Percentiles rank a stretch among this genome's conserved stretches.
Evolutionary conservation across 1,140 invertebrate species (phyloP).

Genomic region (Gonioctena quinquepunctata): DNA sequence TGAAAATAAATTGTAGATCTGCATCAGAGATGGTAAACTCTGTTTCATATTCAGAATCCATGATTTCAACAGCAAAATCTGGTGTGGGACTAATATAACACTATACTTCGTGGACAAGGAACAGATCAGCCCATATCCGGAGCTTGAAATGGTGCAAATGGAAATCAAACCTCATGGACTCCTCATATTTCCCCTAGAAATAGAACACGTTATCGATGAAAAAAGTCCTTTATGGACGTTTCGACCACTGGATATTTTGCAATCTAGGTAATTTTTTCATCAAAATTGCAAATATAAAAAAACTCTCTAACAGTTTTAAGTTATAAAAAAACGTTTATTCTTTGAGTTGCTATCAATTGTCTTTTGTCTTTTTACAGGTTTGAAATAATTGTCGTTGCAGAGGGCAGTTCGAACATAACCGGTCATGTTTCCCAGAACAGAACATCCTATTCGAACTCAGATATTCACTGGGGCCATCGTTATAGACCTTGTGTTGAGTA

Average conservation of each 20-base stretch:
- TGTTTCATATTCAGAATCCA: conserved; percentile 44
- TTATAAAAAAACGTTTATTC: background rate
- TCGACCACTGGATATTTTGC: conserved; percentile 55
- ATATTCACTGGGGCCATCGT: conserved; percentile 85
- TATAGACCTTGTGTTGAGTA: conserved; percentile 60
- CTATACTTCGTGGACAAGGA: conserved; percentile 43
- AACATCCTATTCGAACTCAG: conserved; percentile 79
- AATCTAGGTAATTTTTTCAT: conserved; percentile 24
- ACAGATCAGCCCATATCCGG: conserved; percentile 19
- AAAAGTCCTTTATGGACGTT: conserved; percentile 62
- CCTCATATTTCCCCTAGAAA: conserved; percentile 66
- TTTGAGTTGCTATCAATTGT: too few species aligned
- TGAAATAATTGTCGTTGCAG: conserved; percentile 84
- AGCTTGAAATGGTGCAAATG: conserved; percentile 40
- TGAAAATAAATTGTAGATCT: conserved; percentile 42
- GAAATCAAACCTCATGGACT: conserved; percentile 52
- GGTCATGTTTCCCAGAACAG: conserved; percentile 74
- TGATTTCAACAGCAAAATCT: conserved; percentile 41
- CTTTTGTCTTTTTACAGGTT: conserved; percentile 64
- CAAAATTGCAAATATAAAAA: background rate
- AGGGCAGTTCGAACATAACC: conserved; percentile 79
- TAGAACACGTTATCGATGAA: conserved; percentile 65
- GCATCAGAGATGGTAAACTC: conserved; percentile 41
- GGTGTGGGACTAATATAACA: conserved; percentile 40
- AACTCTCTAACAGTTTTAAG: background rate